Conservation (phyloP, 2,797 vertebrate genomes). For the Hephaestus fuliginosus region DNA sequence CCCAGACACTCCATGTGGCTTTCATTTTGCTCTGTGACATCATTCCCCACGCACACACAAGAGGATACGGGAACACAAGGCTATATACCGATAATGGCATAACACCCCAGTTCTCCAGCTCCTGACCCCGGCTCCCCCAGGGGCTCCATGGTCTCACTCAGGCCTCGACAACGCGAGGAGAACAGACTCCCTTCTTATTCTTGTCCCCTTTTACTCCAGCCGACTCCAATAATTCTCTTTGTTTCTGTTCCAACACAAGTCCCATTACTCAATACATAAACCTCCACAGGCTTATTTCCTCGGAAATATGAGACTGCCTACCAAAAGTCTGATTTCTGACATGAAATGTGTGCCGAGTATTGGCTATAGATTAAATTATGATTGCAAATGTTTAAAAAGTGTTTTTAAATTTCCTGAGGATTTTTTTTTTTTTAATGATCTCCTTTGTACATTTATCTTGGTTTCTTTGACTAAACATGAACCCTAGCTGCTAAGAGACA, state of each 20-base stretch:
- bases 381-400: slow-evolving; percentile 28
- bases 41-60: slow-evolving; percentile 43
- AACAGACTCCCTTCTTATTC: slow-evolving; percentile 45
- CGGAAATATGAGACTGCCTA: slow-evolving; percentile 40
- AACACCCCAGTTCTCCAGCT: slow-evolving; percentile 40
- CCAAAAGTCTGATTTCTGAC: slow-evolving; percentile 27
- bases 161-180: slow-evolving; percentile 1
- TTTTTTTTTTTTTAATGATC: slow-evolving; percentile 24
- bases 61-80: slow-evolving; percentile 42
- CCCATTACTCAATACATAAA: slow-evolving; percentile 49
- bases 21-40: slow-evolving; percentile 75
- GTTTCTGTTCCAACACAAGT: slow-evolving; percentile 49
- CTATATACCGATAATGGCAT: slow-evolving; percentile 58
- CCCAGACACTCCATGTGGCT: slow-evolving; percentile 70
- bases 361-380: slow-evolving; percentile 42
- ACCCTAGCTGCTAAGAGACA: slow-evolving; percentile 12
- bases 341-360: slow-evolving; percentile 30
- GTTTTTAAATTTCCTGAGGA: slow-evolving; percentile 28
- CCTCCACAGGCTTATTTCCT: slow-evolving; percentile 19
- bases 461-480: slow-evolving; percentile 40
- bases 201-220: slow-evolving; percentile 31
- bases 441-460: slow-evolving; percentile 41
- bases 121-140: slow-evolving; percentile 28
- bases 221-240: slow-evolving; percentile 46
- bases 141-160: slow-evolving; percentile 35